Conservation (phyloP, 2,888 invertebrate genomes). For the Drosophila heteroneura region DNA sequence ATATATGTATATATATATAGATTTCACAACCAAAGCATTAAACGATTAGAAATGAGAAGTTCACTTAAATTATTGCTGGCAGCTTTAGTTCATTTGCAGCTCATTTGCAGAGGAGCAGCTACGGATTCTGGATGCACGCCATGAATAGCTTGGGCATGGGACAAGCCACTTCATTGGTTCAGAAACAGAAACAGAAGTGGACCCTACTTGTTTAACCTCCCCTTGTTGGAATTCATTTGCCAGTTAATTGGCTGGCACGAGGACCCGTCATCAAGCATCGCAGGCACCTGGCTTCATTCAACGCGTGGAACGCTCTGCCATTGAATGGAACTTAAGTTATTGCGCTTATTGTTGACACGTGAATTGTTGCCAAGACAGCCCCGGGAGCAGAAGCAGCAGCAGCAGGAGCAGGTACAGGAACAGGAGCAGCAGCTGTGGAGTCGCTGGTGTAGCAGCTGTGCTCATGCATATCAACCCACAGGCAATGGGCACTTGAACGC, state of each 20-base stretch:
- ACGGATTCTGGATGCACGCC: slow-evolving; percentile 5
- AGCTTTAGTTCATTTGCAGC: neutral
- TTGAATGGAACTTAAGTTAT: slow-evolving; percentile 76
- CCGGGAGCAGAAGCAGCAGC: slow-evolving; percentile 28
- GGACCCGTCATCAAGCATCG: slow-evolving; percentile 23
- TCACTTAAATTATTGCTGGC: slow-evolving; percentile 7
- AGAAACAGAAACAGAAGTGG: slow-evolving; percentile 51
- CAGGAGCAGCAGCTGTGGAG: slow-evolving; percentile 52
- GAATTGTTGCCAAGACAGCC: slow-evolving; percentile 59
- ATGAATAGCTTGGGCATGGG: slow-evolving; percentile 51
- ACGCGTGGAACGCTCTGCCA: slow-evolving; percentile 37
- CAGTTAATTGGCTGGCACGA: slow-evolving; percentile 71
- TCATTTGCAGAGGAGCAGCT: neutral
- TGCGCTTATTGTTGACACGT: slow-evolving; percentile 80
- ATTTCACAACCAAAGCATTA: slow-evolving; percentile 47
- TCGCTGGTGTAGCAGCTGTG: slow-evolving; percentile 62
- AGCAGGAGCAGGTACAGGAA: slow-evolving; percentile 47
- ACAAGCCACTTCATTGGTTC: slow-evolving; percentile 37
- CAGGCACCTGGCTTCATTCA: slow-evolving; percentile 44
- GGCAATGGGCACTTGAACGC: slow-evolving; percentile 71
- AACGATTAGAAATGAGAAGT: slow-evolving; percentile 26
- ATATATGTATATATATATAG: slow-evolving; percentile 2
- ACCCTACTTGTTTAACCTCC: slow-evolving; percentile 50
- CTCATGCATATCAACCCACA: slow-evolving; percentile 57
- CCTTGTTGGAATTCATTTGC: slow-evolving; percentile 66